Evolutionary conservation across 30 jellyfish, hydroid and myxozoan genomes (phyloP).

Genomic region (Cassiopea andromeda): DNA sequence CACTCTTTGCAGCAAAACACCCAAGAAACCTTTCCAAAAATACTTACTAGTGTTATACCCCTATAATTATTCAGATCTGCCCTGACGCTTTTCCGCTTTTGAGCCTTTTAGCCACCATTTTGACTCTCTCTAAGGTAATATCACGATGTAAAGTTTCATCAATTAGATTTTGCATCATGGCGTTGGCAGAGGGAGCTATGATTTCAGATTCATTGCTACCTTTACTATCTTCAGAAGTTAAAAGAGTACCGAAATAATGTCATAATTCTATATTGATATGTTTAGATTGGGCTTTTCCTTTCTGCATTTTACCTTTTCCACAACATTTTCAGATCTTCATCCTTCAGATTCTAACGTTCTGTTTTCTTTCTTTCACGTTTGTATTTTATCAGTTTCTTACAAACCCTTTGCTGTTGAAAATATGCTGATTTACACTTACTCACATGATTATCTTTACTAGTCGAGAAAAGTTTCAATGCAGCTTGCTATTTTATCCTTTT

Average conservation of each 20-base stretch:
- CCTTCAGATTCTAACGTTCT: constrained; percentile 19
- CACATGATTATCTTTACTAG: constrained; percentile 3
- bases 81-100: constrained; percentile 33
- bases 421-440: background rate
- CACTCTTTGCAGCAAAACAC: constrained; percentile 39
- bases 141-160: constrained; percentile 28
- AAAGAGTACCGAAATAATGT: constrained; percentile 14
- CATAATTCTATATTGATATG: constrained; percentile 2
- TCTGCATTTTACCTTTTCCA: constrained; percentile 20
- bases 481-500: constrained; percentile 8
- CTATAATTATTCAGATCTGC: constrained; percentile 35
- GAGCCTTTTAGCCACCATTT: constrained; percentile 22
- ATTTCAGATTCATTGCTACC: background rate
- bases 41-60: constrained; percentile 30
- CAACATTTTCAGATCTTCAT: constrained; percentile 15
- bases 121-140: constrained; percentile 26
- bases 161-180: constrained; percentile 26
- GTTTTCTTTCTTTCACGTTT: constrained; percentile 13
- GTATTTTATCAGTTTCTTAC: constrained; percentile 29
- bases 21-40: constrained; percentile 34
- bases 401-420: constrained; percentile 9
- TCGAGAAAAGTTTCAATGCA: constrained; percentile 19
- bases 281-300: constrained; percentile 3
- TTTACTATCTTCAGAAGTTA: background rate
- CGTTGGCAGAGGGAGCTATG: constrained; percentile 7